Evolutionary conservation across 2,113 vertebrate species (phyloP).

Genomic region (human): DNA sequence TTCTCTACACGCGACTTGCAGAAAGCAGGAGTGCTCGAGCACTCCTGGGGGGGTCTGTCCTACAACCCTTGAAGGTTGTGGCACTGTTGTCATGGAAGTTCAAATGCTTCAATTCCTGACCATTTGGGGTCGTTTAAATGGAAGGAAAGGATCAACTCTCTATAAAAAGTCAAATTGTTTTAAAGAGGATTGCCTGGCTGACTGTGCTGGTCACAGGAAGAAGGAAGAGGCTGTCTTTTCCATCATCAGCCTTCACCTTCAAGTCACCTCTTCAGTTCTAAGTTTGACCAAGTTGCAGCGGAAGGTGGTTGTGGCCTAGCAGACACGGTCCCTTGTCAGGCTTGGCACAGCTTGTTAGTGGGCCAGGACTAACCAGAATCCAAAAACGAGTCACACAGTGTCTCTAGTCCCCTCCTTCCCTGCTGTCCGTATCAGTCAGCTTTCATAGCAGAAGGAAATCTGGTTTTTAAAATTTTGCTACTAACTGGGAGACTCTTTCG

Average conservation of each 20-base stretch:
- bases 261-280: slow-evolving; percentile 64
- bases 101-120: not conserved
- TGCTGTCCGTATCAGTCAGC: not conserved
- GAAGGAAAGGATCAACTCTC: not conserved
- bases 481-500: not conserved
- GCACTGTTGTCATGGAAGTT: not conserved
- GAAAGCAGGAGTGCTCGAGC: no score
- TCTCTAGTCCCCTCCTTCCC: not conserved
- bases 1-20: not conserved
- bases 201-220: not conserved
- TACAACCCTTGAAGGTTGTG: fast-evolving
- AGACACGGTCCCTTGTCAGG: not conserved
- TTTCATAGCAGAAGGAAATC: not conserved
- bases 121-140: not conserved
- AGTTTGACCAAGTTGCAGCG: slow-evolving; percentile 45
- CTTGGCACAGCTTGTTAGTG: not conserved
- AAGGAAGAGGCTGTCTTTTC: slow-evolving; percentile 51
- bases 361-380: not conserved
- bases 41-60: no score
- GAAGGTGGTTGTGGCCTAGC: slow-evolving; percentile 37
- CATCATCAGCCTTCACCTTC: slow-evolving; percentile 50
- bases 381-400: not conserved
- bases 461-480: not conserved
- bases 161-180: not conserved
- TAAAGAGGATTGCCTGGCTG: not conserved